These are phyloP conservation scores for Palloptera scutellata DNA, from an alignment of 2,888 invertebrate genomes.

Conservation along the genomic window DNA sequence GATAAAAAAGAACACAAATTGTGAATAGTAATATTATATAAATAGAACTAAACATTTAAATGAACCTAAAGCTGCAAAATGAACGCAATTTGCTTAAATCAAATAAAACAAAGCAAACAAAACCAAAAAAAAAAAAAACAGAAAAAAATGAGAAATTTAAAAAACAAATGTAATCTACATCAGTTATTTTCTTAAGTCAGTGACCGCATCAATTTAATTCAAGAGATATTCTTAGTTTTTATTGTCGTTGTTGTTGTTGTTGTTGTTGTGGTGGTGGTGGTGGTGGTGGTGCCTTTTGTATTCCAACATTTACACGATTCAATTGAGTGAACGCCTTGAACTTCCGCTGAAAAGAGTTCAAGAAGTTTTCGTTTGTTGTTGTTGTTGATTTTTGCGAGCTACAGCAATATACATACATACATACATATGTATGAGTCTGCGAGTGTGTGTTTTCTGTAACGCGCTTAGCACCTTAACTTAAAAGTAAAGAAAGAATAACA, in stretches of 20 bases:
- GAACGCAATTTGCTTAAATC: too few relatives aligned
- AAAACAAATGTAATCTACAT: too few relatives aligned
- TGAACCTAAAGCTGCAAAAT: too few relatives aligned
- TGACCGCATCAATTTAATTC: slow-evolving; percentile 5
- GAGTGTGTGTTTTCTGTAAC: neutral
- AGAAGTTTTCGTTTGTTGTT: slow-evolving; percentile 31
- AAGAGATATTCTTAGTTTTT: neutral
- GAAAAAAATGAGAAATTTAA: too few relatives aligned
- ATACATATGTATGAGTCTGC: neutral
- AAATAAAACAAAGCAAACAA: too few relatives aligned
- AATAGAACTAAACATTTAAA: too few relatives aligned
- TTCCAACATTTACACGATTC: slow-evolving; percentile 54
- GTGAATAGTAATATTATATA: too few relatives aligned
- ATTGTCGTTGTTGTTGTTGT: slow-evolving; percentile 2
- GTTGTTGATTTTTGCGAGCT: slow-evolving; percentile 12
- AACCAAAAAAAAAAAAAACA: too few relatives aligned
- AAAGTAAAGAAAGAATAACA: neutral
- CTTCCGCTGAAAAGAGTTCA: slow-evolving; percentile 48
- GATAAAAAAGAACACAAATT: too few relatives aligned
- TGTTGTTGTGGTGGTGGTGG: slow-evolving; percentile 5
- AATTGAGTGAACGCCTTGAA: slow-evolving; percentile 62
- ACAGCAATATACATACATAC: neutral
- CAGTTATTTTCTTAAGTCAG: too few relatives aligned
- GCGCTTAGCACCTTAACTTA: slow-evolving; percentile 3
- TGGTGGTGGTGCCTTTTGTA: neutral